Conservation (phyloP, 2,888 invertebrate genomes). For the Horisme vitalbata region DNA sequence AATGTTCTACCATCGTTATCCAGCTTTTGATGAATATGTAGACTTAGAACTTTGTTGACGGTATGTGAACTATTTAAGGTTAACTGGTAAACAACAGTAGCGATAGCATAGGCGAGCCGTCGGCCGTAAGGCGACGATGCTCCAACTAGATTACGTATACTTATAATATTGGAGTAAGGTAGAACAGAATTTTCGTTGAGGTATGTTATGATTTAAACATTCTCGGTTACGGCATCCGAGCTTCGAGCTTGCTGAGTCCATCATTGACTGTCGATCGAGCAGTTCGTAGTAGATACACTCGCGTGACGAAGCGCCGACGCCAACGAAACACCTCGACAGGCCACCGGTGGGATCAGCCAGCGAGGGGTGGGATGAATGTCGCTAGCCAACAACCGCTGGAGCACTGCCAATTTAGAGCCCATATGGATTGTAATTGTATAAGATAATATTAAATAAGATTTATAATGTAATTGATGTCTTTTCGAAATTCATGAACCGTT, state of each 20-base stretch:
- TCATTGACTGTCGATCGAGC: no score
- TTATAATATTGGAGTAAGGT: slow-evolving; percentile 40
- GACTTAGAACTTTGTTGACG: slow-evolving; percentile 5
- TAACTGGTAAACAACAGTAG: slow-evolving; percentile 40
- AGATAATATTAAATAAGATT: slow-evolving; percentile 44
- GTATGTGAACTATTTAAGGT: slow-evolving; percentile 15
- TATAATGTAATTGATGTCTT: slow-evolving; percentile 36
- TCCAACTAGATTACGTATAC: slow-evolving; percentile 39
- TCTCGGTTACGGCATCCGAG: slow-evolving; percentile 42
- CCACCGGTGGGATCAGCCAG: no score
- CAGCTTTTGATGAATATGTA: background rate
- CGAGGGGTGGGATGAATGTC: slow-evolving; percentile 43
- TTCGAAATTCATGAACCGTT: slow-evolving; percentile 20
- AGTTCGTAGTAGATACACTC: no score
- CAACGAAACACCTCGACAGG: no score
- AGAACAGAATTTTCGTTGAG: slow-evolving; percentile 46
- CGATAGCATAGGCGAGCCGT: slow-evolving; percentile 36
- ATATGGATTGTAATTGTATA: slow-evolving; percentile 51
- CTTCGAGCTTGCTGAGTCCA: slow-evolving; percentile 46
- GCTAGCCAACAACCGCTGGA: slow-evolving; percentile 72
- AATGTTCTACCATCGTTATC: background rate
- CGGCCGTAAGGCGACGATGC: slow-evolving; percentile 29
- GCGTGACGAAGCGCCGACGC: no score
- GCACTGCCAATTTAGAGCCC: slow-evolving; percentile 80
- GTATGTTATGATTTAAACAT: slow-evolving; percentile 53